These are phyloP conservation scores for Enteromius afrohamiltoni DNA, from an alignment of 2,797 vertebrate genomes.

Conservation along the genomic window DNA sequence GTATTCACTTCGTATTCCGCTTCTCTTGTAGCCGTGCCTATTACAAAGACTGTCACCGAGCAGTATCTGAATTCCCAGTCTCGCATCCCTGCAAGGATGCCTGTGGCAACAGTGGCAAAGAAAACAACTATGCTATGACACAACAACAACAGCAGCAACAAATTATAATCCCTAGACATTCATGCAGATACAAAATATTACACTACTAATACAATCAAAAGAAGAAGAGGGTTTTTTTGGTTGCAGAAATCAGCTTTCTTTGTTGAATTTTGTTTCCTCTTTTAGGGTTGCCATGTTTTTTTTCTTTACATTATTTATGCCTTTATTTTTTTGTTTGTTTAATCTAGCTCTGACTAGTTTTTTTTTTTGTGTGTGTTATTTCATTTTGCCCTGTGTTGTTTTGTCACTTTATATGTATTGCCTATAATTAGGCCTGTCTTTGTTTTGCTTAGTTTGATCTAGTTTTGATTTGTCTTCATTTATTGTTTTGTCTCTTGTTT, in stretches of 20 bases:
- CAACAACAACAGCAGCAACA: slow-evolving; percentile 48
- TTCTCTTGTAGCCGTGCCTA: slow-evolving; percentile 26
- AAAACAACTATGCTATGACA: slow-evolving; percentile 48
- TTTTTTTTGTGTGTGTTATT: not conserved
- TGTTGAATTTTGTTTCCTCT: not conserved
- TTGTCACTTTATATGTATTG: no score
- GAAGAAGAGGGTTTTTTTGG: not conserved
- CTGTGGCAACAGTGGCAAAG: slow-evolving; percentile 57
- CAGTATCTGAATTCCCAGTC: slow-evolving; percentile 58
- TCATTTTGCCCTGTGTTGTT: not conserved
- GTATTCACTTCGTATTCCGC: slow-evolving; percentile 12
- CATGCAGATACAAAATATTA: slow-evolving; percentile 9
- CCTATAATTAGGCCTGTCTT: not conserved
- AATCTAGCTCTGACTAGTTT: not conserved
- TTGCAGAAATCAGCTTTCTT: not conserved
- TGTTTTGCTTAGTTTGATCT: not conserved
- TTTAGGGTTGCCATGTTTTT: not conserved
- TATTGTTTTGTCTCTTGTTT: not conserved
- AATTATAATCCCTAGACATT: slow-evolving; percentile 41
- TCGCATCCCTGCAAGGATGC: slow-evolving; percentile 56
- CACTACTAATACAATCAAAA: slow-evolving; percentile 35
- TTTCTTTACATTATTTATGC: not conserved
- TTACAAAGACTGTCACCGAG: slow-evolving; percentile 58
- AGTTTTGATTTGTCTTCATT: not conserved
- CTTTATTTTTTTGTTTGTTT: not conserved